Evolutionary conservation across 2,113 vertebrate genomes (phyloP).

Genomic region (Otus sunia): DNA sequence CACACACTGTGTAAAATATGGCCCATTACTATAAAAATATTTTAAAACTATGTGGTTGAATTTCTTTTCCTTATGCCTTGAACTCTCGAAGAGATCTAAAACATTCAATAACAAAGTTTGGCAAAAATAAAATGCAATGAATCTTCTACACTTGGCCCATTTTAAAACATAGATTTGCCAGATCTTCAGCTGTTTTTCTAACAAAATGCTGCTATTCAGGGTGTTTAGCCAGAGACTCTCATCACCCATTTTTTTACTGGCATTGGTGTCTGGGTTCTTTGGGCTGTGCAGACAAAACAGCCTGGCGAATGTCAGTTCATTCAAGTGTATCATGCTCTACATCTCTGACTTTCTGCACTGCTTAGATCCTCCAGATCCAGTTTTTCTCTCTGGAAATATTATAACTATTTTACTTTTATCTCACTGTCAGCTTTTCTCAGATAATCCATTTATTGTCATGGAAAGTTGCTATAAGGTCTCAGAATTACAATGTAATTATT

Average conservation of each 20-base stretch:
- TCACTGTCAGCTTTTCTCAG: neutral
- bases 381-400: neutral
- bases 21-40: neutral
- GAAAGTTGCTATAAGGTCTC: neutral
- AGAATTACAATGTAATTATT: neutral
- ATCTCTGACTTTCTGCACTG: neutral
- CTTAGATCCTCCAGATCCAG: neutral
- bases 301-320: neutral
- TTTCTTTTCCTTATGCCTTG: neutral
- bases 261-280: neutral
- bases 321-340: neutral
- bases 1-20: neutral
- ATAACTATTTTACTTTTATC: neutral
- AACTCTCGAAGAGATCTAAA: neutral
- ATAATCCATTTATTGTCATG: neutral
- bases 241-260: neutral
- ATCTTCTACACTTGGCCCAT: neutral
- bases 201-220: neutral
- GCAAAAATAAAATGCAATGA: neutral
- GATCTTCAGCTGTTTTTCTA: neutral
- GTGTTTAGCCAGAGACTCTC: neutral
- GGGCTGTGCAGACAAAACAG: neutral
- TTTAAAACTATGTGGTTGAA: neutral
- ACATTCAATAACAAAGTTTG: neutral
- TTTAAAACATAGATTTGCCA: neutral